Evolutionary conservation across 2,888 invertebrate genomes (phyloP).

Genomic region (Ophion slaviceki): DNA sequence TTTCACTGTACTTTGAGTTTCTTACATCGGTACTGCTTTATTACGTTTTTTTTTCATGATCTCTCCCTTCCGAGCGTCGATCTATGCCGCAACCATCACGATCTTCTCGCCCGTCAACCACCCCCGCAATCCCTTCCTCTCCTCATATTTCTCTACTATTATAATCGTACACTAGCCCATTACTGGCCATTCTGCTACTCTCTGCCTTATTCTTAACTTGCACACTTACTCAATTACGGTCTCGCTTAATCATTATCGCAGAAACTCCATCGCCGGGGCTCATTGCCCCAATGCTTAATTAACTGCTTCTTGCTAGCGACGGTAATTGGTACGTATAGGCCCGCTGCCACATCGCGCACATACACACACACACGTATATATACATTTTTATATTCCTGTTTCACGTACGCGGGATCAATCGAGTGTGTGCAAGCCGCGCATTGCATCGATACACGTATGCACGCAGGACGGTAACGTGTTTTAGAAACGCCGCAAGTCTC

Average conservation of each 20-base stretch:
- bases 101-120: neutral
- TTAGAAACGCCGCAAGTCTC: conserved; percentile 37
- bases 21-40: neutral
- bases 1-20: neutral
- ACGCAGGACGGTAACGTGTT: conserved; percentile 8
- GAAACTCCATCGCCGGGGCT: conserved; percentile 79
- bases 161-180: conserved; percentile 9
- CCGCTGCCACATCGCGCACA: conserved; percentile 67
- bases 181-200: conserved; percentile 29
- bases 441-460: conserved; percentile 14
- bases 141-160: conserved; percentile 43
- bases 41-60: conserved; percentile 15
- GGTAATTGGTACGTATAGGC: conserved; percentile 76
- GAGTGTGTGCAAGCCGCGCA: conserved; percentile 58
- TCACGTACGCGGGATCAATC: conserved; percentile 63
- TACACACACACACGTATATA: neutral
- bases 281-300: conserved; percentile 81
- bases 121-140: neutral
- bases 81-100: conserved; percentile 31
- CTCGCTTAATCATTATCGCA: conserved; percentile 79
- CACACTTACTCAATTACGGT: conserved; percentile 78
- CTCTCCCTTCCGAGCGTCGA: conserved; percentile 27
- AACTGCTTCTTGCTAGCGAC: conserved; percentile 74
- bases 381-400: neutral
- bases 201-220: conserved; percentile 68